Percentiles rank a stretch among this genome's conserved stretches.
These are phyloP conservation scores for Drepana arcuata DNA, from an alignment of 1,140 invertebrate species.

Conservation along the genomic window DNA sequence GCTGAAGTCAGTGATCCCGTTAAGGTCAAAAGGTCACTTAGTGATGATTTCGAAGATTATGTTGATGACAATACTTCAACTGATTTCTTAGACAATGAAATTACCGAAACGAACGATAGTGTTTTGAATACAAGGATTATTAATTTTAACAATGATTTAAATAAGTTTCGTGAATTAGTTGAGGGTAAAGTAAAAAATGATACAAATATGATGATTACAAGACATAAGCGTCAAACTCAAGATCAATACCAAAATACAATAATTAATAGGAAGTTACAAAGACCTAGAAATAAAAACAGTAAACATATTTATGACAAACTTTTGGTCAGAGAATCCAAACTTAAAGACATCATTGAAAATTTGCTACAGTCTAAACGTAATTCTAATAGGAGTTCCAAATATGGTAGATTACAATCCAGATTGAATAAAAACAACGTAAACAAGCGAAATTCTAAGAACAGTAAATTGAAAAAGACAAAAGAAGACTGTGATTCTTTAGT, in stretches of 20 bases:
- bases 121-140: slow-evolving; percentile 20
- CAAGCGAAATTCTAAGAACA: slow-evolving; percentile 5
- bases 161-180: background rate
- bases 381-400: slow-evolving; percentile 1
- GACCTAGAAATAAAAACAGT: background rate
- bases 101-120: slow-evolving; percentile 7
- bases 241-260: no score
- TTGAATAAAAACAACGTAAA: slow-evolving; percentile 3
- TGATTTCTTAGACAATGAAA: slow-evolving; percentile 4
- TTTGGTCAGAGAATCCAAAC: no score
- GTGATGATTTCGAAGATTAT: slow-evolving; percentile 10
- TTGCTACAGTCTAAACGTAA: slow-evolving; percentile 7
- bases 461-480: slow-evolving; percentile 11
- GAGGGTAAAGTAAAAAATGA: background rate
- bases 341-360: slow-evolving; percentile 6
- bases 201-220: slow-evolving; percentile 2
- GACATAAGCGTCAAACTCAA: no score
- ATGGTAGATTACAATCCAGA: background rate
- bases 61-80: slow-evolving; percentile 2
- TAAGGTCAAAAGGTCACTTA: slow-evolving; percentile 19
- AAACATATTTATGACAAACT: no score
- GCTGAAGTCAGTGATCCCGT: slow-evolving; percentile 2
- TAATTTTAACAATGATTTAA: slow-evolving; percentile 8
- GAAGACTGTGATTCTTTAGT: no score
- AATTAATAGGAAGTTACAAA: no score